Evolutionary conservation across 2,797 vertebrate species (phyloP).

Genomic region (Enteromius anoplus): DNA sequence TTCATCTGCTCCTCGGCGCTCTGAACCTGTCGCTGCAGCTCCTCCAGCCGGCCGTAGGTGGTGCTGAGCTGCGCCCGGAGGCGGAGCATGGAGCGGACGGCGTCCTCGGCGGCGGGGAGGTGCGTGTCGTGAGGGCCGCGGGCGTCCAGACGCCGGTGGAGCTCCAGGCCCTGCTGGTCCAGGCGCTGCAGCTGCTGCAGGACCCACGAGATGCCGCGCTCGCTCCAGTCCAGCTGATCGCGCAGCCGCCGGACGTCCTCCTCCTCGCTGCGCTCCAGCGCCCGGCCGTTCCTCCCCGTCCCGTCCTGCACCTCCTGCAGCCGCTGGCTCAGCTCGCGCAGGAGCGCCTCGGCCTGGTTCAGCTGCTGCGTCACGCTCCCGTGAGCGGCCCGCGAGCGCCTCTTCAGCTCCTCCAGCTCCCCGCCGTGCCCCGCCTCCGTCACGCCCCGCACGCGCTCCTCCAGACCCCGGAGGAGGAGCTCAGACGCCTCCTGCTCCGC

Average conservation of each 20-base stretch:
- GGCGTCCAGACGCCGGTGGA: slow-evolving; percentile 75
- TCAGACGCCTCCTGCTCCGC: slow-evolving; percentile 77
- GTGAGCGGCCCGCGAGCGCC: slow-evolving; percentile 82
- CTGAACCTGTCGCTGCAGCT: slow-evolving; percentile 82
- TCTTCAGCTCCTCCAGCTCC: slow-evolving; percentile 80
- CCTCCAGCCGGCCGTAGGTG: slow-evolving; percentile 82
- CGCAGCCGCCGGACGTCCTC: slow-evolving; percentile 79
- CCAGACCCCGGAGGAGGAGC: slow-evolving; percentile 78
- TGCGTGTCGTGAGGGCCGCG: slow-evolving; percentile 80
- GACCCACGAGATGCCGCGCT: slow-evolving; percentile 76
- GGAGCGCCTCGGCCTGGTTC: slow-evolving; percentile 83
- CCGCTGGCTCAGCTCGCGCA: slow-evolving; percentile 78
- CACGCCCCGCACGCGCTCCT: slow-evolving; percentile 81
- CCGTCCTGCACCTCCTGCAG: slow-evolving; percentile 89
- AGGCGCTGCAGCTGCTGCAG: slow-evolving; percentile 75
- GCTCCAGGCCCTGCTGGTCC: slow-evolving; percentile 70
- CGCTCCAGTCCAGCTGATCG: slow-evolving; percentile 80
- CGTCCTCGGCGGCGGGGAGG: slow-evolving; percentile 85
- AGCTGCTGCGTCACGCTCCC: slow-evolving; percentile 78
- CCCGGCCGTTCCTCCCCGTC: slow-evolving; percentile 85
- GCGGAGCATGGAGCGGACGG: slow-evolving; percentile 84
- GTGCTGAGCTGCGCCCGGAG: slow-evolving; percentile 80
- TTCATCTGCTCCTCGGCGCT: slow-evolving; percentile 71
- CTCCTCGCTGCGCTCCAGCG: slow-evolving; percentile 86
- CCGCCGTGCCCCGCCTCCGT: slow-evolving; percentile 83